Conservation (phyloP, 2,797 vertebrate species). For the Alosa sapidissima region DNA sequence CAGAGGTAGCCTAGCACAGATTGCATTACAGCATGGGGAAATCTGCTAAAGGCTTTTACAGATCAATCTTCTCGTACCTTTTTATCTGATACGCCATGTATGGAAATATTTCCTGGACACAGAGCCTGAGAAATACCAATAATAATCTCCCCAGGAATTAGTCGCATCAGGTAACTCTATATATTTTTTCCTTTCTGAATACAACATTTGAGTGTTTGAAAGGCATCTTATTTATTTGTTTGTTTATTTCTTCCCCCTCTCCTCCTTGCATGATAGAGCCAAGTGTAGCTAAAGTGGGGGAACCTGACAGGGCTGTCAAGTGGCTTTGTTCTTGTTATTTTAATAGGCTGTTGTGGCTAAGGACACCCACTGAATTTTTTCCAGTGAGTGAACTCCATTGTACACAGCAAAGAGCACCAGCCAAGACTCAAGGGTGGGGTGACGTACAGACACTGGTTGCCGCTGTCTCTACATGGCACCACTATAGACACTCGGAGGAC, state of each 20-base stretch:
- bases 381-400: slow-evolving; percentile 55
- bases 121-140: neutral
- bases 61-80: slow-evolving; percentile 30
- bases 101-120: neutral
- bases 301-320: slow-evolving; percentile 60
- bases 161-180: neutral
- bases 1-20: slow-evolving; percentile 31
- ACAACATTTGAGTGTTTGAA: no score
- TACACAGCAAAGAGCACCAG: slow-evolving; percentile 36
- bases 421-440: slow-evolving; percentile 46
- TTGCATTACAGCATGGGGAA: slow-evolving; percentile 39
- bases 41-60: slow-evolving; percentile 41
- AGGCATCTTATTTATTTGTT: neutral
- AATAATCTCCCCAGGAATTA: neutral
- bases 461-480: slow-evolving; percentile 54
- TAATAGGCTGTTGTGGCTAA: slow-evolving; percentile 50
- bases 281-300: slow-evolving; percentile 49
- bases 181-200: neutral
- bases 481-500: slow-evolving; percentile 29
- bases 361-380: slow-evolving; percentile 61
- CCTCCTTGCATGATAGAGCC: slow-evolving; percentile 40
- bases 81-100: slow-evolving; percentile 14
- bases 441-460: slow-evolving; percentile 49
- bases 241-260: slow-evolving; percentile 17
- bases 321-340: slow-evolving; percentile 56